phyloP scores from a whole-genome alignment of 2,888 invertebrate genomes.

The Melipona beecheii region DNA sequence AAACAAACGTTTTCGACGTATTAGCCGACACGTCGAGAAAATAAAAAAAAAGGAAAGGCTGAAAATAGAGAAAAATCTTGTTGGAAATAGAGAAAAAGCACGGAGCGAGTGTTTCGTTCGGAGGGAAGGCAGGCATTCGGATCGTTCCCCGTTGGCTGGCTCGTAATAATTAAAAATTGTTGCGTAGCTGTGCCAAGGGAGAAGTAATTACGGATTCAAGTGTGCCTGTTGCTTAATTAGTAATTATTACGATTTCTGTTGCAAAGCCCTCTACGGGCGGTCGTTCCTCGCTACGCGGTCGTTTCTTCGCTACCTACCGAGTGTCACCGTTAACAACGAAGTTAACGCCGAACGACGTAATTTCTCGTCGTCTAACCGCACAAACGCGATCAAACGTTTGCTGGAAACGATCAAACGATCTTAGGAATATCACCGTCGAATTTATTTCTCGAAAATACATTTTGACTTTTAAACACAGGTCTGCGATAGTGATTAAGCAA shows the following conservation, averaged over 20 bases:
- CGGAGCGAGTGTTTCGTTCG: not conserved
- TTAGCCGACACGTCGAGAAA: not conserved
- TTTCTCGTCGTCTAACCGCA: rapidly evolving
- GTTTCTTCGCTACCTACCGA: conserved; percentile 26
- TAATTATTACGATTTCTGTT: conserved; percentile 51
- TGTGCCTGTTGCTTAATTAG: conserved; percentile 61
- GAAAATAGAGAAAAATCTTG: not conserved
- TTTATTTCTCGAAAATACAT: not conserved
- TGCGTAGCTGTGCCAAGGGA: conserved; percentile 17
- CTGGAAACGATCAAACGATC: not conserved
- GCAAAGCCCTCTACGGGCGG: conserved; percentile 7
- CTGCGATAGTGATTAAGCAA: not conserved
- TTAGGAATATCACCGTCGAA: not conserved
- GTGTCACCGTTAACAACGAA: conserved; percentile 18
- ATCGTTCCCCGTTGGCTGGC: conserved; percentile 23
- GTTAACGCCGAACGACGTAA: not conserved
- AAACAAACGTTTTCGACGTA: conserved; percentile 3
- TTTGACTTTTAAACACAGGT: not conserved
- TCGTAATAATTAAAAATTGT: conserved; percentile 59
- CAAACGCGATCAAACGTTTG: not conserved
- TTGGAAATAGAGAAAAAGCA: not conserved
- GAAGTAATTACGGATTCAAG: conserved; percentile 52
- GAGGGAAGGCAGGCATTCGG: conserved; percentile 16
- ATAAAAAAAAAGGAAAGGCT: not conserved
- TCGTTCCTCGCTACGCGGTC: conserved; percentile 18